Evolutionary conservation across 92 coral and sea anemone genomes (phyloP).

Genomic region (Metridium senile): DNA sequence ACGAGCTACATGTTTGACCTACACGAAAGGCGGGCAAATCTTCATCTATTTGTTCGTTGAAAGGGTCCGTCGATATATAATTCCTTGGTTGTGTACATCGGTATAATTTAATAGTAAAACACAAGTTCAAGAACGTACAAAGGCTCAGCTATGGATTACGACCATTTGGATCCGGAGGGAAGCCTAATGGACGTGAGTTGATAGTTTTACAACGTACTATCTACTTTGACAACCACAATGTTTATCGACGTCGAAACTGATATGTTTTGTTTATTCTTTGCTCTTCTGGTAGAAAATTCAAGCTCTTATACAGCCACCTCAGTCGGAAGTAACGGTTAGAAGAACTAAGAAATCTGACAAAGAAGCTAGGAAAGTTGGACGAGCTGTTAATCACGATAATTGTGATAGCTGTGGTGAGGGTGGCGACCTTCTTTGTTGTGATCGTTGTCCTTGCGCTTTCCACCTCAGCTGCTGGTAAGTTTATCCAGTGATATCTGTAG

Average conservation of each 20-base stretch:
- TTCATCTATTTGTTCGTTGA: constrained; percentile 28
- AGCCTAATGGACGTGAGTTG: constrained; percentile 96
- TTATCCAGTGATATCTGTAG: neutral
- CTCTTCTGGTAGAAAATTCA: constrained; percentile 82
- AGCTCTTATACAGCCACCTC: constrained; percentile 97
- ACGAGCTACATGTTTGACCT: constrained; percentile 53
- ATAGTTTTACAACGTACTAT: constrained; percentile 16
- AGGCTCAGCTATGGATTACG: constrained; percentile 79
- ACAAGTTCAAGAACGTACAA: constrained; percentile 22
- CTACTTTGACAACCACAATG: constrained; percentile 25
- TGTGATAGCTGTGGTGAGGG: constrained; percentile 99
- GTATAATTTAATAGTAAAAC: neutral
- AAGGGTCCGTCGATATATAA: constrained; percentile 21
- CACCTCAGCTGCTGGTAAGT: constrained; percentile 97
- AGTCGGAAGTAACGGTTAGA: constrained; percentile 72
- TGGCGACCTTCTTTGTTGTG: constrained; percentile 97
- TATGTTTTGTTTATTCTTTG: constrained; percentile 29
- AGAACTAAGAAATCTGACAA: constrained; percentile 81
- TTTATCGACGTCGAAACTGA: constrained; percentile 7
- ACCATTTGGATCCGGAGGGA: constrained; percentile 96
- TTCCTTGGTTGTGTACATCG: neutral
- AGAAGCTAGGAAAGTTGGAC: constrained; percentile 85
- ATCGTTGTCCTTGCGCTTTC: constrained; percentile 98
- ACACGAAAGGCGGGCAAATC: constrained; percentile 56
- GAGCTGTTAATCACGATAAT: constrained; percentile 91